Evolutionary conservation across 2,888 invertebrate species (phyloP), one percentile per base, ranked within the genome.

Genomic region (Electrophaes corylata): DNA sequence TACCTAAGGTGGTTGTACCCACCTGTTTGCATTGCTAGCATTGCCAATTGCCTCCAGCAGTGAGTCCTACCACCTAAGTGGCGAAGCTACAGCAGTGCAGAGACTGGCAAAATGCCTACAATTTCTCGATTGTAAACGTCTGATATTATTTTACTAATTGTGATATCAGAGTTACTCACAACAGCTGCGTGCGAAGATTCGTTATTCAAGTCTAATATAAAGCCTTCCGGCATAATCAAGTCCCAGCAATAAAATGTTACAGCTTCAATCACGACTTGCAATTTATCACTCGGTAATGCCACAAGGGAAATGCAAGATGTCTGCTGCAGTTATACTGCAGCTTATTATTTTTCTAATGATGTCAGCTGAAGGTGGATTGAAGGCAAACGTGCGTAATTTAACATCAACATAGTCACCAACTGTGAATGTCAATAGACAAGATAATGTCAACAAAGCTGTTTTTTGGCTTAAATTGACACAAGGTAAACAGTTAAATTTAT

Each of bases 201-300:
- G 67, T 70, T 71, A 71, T 68, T 69, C 65, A 66, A 66, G 64
- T 65, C 66, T 65, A 61, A 60, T 65, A 65, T 62, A 49, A 60
- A 55, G 54, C 66, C 73, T 73, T 75, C 72, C 73, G 72, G 71
- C 67, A 74, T 65, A 67, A 47, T 72, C 65, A 67, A 67, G 60
- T 65, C 60, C 39, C 57, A 64, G 69, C 64, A 69, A 66, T 76
- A 76, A 73, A 74, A 70, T 61, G 66, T 71, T 69, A 73, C 70
- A 72, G 47, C 74, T 67, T 71, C 66, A 67, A 72, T 75, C 71
- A 73, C 70, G 69, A 71, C 57, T 61, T 47, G 52, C 49, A 49
- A 57, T 70, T 69, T 70, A 72, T 68, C 66, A 47, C 47, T 47
- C 11, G 67, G 68, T 71, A 71, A 70, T 69, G 64, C 63, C 65